These are phyloP conservation scores for Uria aalge DNA, from an alignment of 2,113 vertebrate species.

Conservation along the genomic window DNA sequence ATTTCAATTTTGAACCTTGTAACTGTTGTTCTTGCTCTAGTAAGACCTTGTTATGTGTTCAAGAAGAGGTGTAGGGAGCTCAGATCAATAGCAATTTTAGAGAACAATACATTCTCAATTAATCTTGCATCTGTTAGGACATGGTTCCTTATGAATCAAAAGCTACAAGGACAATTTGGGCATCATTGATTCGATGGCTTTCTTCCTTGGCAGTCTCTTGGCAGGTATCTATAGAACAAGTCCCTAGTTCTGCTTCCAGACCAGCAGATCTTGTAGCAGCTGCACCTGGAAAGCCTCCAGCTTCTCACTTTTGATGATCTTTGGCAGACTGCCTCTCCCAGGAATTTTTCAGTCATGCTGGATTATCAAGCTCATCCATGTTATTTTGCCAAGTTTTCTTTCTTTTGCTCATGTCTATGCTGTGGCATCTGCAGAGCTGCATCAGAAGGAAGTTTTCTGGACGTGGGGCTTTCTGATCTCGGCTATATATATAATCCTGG, in stretches of 20 bases:
- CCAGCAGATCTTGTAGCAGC: slow-evolving; percentile 70
- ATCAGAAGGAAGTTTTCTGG: slow-evolving; percentile 54
- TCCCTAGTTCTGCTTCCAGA: slow-evolving; percentile 61
- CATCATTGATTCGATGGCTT: slow-evolving; percentile 60
- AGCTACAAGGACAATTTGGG: slow-evolving; percentile 64
- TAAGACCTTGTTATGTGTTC: slow-evolving; percentile 53
- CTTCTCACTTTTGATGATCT: slow-evolving; percentile 69
- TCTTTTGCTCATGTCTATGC: slow-evolving; percentile 55
- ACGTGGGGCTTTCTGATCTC: slow-evolving; percentile 23
- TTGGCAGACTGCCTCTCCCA: slow-evolving; percentile 67
- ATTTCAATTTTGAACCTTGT: slow-evolving; percentile 39
- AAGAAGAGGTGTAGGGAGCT: slow-evolving; percentile 52
- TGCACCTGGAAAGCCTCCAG: slow-evolving; percentile 70
- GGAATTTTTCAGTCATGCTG: slow-evolving; percentile 69
- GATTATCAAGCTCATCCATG: slow-evolving; percentile 68
- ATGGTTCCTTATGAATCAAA: slow-evolving; percentile 63
- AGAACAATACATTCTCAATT: slow-evolving; percentile 68
- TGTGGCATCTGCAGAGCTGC: slow-evolving; percentile 60
- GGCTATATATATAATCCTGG: slow-evolving; percentile 10
- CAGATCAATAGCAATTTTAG: slow-evolving; percentile 63
- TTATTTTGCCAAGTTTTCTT: slow-evolving; percentile 62
- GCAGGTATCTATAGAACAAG: slow-evolving; percentile 69
- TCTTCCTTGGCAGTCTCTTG: slow-evolving; percentile 64
- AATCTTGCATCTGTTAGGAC: slow-evolving; percentile 67
- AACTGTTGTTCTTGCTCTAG: slow-evolving; percentile 50